Percentiles rank a stretch among this genome's conserved stretches.
These are phyloP conservation scores for Charaxes varanes DNA, from an alignment of 1,140 invertebrate genomes.

Conservation along the genomic window DNA sequence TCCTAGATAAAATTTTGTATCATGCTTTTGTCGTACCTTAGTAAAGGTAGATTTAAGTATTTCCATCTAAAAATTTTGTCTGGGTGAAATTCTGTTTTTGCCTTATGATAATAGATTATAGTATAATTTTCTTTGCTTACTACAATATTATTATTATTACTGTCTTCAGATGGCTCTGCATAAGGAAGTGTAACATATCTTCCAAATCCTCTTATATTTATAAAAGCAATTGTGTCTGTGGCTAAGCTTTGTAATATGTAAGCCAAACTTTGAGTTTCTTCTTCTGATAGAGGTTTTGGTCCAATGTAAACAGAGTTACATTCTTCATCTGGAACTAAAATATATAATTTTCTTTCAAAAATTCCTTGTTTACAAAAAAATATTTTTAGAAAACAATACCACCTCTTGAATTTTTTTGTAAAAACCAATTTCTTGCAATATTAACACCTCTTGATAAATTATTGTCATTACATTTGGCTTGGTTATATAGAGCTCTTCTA, in stretches of 20 bases:
- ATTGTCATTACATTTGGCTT: conserved; percentile 25
- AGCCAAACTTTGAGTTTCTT: conserved; percentile 42
- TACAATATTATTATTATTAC: conserved; percentile 42
- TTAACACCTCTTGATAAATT: conserved; percentile 38
- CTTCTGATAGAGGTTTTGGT: conserved; percentile 38
- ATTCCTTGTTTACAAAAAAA: neutral
- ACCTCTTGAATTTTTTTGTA: conserved; percentile 18
- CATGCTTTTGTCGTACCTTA: conserved; percentile 30
- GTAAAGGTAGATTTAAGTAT: conserved; percentile 34
- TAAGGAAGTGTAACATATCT: conserved; percentile 46
- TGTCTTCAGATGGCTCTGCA: conserved; percentile 18
- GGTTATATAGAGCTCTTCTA: conserved; percentile 32
- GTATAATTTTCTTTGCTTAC: conserved; percentile 29
- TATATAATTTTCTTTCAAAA: conserved; percentile 1
- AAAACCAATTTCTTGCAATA: conserved; percentile 54
- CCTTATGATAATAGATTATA: neutral
- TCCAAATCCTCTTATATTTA: conserved; percentile 47
- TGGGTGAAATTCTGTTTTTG: conserved; percentile 1
- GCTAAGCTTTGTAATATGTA: conserved; percentile 38
- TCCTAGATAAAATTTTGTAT: conserved; percentile 34
- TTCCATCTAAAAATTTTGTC: conserved; percentile 35
- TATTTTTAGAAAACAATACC: conserved; percentile 7
- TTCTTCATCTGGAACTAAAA: conserved; percentile 30
- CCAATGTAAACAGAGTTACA: conserved; percentile 44
- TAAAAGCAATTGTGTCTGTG: conserved; percentile 39